These are phyloP conservation scores for Gallirallus australis DNA, from an alignment of 2,797 vertebrate genomes.

Conservation along the genomic window DNA sequence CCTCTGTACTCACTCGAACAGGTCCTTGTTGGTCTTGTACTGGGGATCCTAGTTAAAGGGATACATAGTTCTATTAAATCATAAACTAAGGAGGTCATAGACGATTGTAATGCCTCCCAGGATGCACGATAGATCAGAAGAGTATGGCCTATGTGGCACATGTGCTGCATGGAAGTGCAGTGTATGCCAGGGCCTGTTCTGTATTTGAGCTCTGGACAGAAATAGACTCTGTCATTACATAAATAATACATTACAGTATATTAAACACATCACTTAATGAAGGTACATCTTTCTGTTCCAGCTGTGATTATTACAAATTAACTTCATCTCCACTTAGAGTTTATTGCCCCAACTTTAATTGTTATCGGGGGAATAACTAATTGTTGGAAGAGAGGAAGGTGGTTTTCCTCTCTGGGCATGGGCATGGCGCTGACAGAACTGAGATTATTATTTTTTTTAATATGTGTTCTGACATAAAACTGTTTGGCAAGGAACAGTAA, in stretches of 20 bases:
- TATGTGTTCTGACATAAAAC: not conserved
- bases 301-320: not conserved
- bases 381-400: not conserved
- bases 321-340: not conserved
- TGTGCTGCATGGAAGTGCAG: rapidly evolving
- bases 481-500: not conserved
- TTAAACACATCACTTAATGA: not conserved
- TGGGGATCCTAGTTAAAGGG: not conserved
- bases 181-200: not conserved
- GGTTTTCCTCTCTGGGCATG: not conserved
- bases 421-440: not conserved
- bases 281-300: not conserved
- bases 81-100: not conserved
- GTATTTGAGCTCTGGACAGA: not conserved
- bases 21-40: no score
- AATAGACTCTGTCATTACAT: not conserved
- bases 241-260: not conserved
- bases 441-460: not conserved
- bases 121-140: no score
- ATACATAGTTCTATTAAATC: not conserved
- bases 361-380: not conserved
- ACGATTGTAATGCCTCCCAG: not conserved
- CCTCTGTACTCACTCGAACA: no score
- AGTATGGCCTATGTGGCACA: not conserved
- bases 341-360: not conserved